Evolutionary conservation across 2,797 vertebrate genomes (phyloP).

Genomic region (Poeciliopsis presidionis): DNA sequence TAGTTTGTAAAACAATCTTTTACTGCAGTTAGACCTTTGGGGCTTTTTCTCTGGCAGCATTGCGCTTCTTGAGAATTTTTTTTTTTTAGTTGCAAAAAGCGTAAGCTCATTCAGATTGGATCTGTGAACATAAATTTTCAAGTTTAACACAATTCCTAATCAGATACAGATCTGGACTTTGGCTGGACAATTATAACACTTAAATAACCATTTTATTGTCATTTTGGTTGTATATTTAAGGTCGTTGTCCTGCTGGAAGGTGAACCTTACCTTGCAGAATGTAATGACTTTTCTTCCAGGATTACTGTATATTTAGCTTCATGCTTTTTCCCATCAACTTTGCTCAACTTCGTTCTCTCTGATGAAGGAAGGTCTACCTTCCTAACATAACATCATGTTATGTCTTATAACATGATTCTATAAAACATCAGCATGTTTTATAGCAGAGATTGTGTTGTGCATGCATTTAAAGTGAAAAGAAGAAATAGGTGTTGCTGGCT

Average conservation of each 20-base stretch:
- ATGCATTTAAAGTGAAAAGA: background rate
- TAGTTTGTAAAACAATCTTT: background rate
- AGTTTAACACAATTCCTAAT: background rate
- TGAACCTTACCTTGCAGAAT: background rate
- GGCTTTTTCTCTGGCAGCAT: background rate
- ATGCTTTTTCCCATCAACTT: background rate
- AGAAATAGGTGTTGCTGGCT: background rate
- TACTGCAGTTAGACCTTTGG: background rate
- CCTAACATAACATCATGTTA: no score
- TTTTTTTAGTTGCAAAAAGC: background rate
- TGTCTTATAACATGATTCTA: no score
- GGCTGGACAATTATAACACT: background rate
- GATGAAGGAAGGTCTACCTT: background rate
- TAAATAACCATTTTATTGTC: background rate
- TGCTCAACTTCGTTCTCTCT: background rate
- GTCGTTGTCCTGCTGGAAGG: background rate
- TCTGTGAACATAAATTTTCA: background rate
- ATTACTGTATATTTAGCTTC: background rate
- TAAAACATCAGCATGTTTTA: background rate
- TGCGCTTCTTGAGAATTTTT: background rate
- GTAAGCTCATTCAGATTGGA: background rate
- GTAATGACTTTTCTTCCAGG: background rate
- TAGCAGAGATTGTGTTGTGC: background rate
- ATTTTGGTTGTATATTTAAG: background rate
- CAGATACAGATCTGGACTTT: background rate